Evolutionary conservation across 1,140 invertebrate genomes (phyloP).

Genomic region (Drosophila takahashii): DNA sequence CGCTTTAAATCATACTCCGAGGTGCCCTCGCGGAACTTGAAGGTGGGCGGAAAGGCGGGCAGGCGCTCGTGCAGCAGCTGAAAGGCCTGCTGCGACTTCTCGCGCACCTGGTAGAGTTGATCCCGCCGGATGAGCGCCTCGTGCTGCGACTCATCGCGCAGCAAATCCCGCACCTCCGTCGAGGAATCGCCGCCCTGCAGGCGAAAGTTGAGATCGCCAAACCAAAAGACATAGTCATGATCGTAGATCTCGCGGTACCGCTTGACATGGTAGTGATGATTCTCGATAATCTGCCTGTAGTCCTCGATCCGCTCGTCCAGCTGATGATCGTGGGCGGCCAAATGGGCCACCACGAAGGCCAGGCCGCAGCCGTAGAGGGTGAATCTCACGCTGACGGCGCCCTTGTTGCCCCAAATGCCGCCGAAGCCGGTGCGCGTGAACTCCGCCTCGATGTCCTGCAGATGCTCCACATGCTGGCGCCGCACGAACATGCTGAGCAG

Average conservation of each 20-base stretch:
- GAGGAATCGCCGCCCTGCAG: slow-evolving; percentile 88
- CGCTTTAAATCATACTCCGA: slow-evolving; percentile 92
- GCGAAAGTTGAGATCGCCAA: slow-evolving; percentile 97
- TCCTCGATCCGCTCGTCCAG: slow-evolving; percentile 92
- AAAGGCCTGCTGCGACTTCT: slow-evolving; percentile 90
- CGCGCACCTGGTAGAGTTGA: slow-evolving; percentile 89
- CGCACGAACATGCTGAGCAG: slow-evolving; percentile 91
- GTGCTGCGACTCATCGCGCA: slow-evolving; percentile 88
- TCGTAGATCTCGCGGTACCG: slow-evolving; percentile 93
- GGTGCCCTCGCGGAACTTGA: slow-evolving; percentile 91
- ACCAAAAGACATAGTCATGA: slow-evolving; percentile 98
- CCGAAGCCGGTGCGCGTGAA: slow-evolving; percentile 94
- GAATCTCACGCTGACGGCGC: slow-evolving; percentile 94
- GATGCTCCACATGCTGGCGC: slow-evolving; percentile 90
- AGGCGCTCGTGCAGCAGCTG: slow-evolving; percentile 90
- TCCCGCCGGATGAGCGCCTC: slow-evolving; percentile 89
- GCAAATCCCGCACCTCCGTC: slow-evolving; percentile 88
- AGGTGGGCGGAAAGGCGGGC: slow-evolving; percentile 94
- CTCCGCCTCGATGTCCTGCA: slow-evolving; percentile 93
- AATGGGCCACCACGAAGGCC: slow-evolving; percentile 94
- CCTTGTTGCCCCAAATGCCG: slow-evolving; percentile 98
- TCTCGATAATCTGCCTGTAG: slow-evolving; percentile 92
- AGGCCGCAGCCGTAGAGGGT: slow-evolving; percentile 94
- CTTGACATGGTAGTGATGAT: slow-evolving; percentile 89
- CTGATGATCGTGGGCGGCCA: slow-evolving; percentile 94